Base-by-base conservation (phyloP, 1,140 invertebrate genomes). In the Pogonomyrmex barbatus region DNA sequence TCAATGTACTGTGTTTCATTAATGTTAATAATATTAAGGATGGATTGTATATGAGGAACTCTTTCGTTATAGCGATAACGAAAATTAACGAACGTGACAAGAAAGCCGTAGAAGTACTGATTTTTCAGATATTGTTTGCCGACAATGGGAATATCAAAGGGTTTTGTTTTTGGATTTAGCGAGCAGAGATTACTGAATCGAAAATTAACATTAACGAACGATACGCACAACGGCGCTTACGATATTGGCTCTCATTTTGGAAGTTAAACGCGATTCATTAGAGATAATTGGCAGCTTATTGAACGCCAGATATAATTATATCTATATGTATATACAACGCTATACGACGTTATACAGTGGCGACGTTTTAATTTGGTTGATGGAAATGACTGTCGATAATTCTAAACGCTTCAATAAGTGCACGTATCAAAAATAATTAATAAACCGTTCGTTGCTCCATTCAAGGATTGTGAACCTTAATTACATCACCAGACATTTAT, bases 281-380 rank as follows among this genome's bases (percentile, higher is more conserved):
- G 79, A 54, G 68, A 83, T 83, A 83, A 83, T 83, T 83, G 68
- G 45, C 79, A 75, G 68, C 17, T 83, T 75, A 83, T 47, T 83
- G 68, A 56, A 83, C n/a, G 68, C 67, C 45, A 36, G 54, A 39
- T 83, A 58, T 83, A 83, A 83, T 73, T 81, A 70, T 81, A 56
- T 68, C 62, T 83, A 60, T 79, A 67, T 42, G 36, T 67, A 67
- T 24, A 54, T 14, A 39, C 12, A 36, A 71, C 47, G 45, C 17
- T 62, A 36, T 47, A 14, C 47, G 58, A 39, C 39, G 17, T 39
- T 65, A 24, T 47, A 68, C 63, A 67, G 24, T 39, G 36, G 52
- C 65, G 62, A 65, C 60, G 30, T 82, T 82, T 82, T 12, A 54
- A 54, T 83, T 62, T 75, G 42, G 42, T n/a, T 12, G 10, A 36